Evolutionary conservation across 2,888 invertebrate genomes (phyloP).

Genomic region (Melipona bicolor): DNA sequence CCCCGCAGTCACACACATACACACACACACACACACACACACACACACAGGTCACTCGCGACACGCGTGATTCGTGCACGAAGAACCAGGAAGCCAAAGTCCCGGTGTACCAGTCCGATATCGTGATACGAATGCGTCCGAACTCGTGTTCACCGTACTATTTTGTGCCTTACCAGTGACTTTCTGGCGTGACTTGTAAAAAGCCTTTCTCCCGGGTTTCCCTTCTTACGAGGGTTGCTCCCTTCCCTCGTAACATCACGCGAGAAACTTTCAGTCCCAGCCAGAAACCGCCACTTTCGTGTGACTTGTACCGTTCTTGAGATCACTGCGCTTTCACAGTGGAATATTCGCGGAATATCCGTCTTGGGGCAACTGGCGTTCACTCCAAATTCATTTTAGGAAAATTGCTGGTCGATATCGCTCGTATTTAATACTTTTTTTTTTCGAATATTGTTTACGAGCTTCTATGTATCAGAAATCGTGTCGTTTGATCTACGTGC

Average conservation of each 20-base stretch:
- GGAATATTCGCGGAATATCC: constrained; percentile 6
- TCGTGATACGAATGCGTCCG: constrained; percentile 52
- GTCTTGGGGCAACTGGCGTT: background rate
- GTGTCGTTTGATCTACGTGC: too few relatives aligned
- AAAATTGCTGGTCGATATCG: too few relatives aligned
- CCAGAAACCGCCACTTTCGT: constrained; percentile 2
- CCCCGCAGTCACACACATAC: constrained; percentile 10
- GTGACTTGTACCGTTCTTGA: background rate
- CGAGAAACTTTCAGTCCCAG: constrained; percentile 15
- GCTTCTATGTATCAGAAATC: background rate
- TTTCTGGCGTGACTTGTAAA: constrained; percentile 59
- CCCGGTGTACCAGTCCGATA: constrained; percentile 40
- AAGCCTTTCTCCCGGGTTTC: constrained; percentile 9
- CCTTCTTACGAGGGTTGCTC: constrained; percentile 26
- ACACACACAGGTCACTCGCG: constrained; percentile 12
- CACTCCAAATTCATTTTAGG: background rate
- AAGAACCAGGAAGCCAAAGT: constrained; percentile 42
- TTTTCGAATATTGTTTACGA: too few relatives aligned
- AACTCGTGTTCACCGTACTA: constrained; percentile 9
- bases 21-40: too few relatives aligned
- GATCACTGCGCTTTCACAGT: background rate
- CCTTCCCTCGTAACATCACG: constrained; percentile 26
- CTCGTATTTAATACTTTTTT: background rate
- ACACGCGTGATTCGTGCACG: constrained; percentile 55
- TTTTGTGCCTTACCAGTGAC: constrained; percentile 45